Evolutionary conservation across 1,140 invertebrate species (phyloP).

Genomic region (Batillaria attramentaria): DNA sequence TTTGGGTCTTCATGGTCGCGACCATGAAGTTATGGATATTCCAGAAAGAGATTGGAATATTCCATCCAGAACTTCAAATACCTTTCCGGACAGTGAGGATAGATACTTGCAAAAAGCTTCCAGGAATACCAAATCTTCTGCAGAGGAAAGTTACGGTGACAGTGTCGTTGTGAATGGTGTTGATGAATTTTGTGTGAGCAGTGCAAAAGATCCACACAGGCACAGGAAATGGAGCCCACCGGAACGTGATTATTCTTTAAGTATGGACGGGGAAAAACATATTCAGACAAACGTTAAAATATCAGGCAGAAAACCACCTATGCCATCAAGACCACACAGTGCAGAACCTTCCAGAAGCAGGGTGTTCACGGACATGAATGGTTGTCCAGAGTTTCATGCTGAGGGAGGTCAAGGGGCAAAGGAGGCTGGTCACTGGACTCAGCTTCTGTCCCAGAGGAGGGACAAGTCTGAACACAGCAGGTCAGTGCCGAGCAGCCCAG

Average conservation of each 20-base stretch:
- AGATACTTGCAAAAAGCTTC: no score
- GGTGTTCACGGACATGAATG: no score
- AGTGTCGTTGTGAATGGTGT: no score
- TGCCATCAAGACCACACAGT: background rate
- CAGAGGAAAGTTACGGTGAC: no score
- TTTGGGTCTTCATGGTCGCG: background rate
- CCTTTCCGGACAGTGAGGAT: no score
- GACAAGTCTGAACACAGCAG: constrained; percentile 5
- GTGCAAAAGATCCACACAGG: no score
- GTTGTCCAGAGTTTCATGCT: no score
- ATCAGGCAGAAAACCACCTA: background rate
- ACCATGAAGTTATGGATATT: background rate
- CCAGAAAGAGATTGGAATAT: constrained; percentile 8
- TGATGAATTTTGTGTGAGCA: no score
- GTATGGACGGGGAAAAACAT: background rate
- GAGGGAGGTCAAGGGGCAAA: background rate
- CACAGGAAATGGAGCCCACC: constrained; percentile 1
- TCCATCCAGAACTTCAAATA: no score
- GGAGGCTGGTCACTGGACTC: constrained; percentile 25
- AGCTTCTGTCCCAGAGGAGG: constrained; percentile 26
- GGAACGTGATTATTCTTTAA: background rate
- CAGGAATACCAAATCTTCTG: no score
- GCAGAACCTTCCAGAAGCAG: background rate
- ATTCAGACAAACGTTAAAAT: constrained; percentile 23
- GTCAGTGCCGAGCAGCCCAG: constrained; percentile 11